phyloP scores from a whole-genome alignment of 2,888 invertebrate genomes.

The Thymelicus sylvestris region DNA sequence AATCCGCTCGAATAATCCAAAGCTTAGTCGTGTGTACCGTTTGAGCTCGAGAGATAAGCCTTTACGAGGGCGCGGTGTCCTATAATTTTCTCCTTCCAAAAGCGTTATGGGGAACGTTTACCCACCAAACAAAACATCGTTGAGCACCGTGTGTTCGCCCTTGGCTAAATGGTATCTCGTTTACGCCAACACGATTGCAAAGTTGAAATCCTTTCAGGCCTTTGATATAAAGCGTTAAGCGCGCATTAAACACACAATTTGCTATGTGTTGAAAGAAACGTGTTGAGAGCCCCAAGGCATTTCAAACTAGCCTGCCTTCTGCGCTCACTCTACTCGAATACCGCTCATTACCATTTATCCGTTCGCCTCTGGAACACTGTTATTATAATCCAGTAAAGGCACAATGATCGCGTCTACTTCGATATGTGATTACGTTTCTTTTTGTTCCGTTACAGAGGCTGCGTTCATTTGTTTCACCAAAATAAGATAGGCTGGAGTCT shows the following conservation, averaged over 20 bases:
- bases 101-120: conserved; percentile 58
- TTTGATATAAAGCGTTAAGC: conserved; percentile 71
- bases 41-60: conserved; percentile 42
- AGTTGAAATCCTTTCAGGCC: conserved; percentile 72
- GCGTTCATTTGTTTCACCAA: conserved; percentile 26
- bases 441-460: conserved; percentile 56
- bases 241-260: conserved; percentile 78
- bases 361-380: conserved; percentile 71
- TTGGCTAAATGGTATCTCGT: conserved; percentile 78
- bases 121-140: conserved; percentile 56
- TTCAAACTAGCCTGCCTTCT: conserved; percentile 68
- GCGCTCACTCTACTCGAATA: conserved; percentile 51
- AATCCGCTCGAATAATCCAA: conserved; percentile 41
- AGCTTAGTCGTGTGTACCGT: conserved; percentile 42
- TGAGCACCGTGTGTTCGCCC: conserved; percentile 59
- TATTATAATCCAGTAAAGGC: conserved; percentile 76
- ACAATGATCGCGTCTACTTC: conserved; percentile 72
- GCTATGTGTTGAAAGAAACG: conserved; percentile 81
- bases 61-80: conserved; percentile 47
- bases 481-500: conserved; percentile 4
- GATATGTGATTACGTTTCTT: conserved; percentile 68
- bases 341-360: conserved; percentile 77
- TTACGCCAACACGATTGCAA: conserved; percentile 74
- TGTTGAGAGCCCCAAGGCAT: conserved; percentile 67
- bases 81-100: conserved; percentile 64